Evolutionary conservation across 2,888 invertebrate species (phyloP), one percentile per base, ranked within the genome.

Genomic region (Nomada fucata): DNA sequence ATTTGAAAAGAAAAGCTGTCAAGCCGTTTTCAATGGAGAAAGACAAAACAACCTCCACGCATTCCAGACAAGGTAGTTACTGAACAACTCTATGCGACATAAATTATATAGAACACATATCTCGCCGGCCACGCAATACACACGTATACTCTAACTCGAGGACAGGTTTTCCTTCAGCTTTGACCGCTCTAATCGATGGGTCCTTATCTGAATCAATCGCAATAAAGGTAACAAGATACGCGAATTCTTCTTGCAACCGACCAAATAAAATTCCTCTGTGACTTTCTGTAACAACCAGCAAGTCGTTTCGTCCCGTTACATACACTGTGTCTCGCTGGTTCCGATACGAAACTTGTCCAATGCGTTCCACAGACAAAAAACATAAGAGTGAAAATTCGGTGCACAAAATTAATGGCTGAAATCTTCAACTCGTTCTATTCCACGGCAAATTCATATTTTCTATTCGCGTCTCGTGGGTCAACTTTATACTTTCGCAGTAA

Each of bases 11-110:
- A 50, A 52, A 50, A 3, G 2, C 10, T 15, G 13, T 1, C 11
- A 44, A 50, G 47, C 3, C 47, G 50, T 26, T 52, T 42, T 80
- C 69, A 20, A 23, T 13, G n/a, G 59, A 72, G 63, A 36, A 36
- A 61, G 44, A 55, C 64, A 79, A 59, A 85, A 76, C 85, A 87
- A 84, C 86, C 88, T 87, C 85, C 86, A 70, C 71, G 79, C 86
- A 90, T 90, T 89, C 89, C 89, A 85, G 87, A 76, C 90, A 90
- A 90, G 89, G 90, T 90, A 79, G 70, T 77, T 86, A 88, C 89
- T 79, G 89, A 47, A 71, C 60, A 60, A 71, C 55, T 69, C 63
- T 70, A 44, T n/a, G n/a, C 53, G 52, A 72, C 52, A 64, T 72
- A 75, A 76, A 63, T 63, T 71, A 70, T 29, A 68, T 67, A 55